Base-by-base conservation (phyloP, 2,888 invertebrate genomes). In the Philonicus albiceps region DNA sequence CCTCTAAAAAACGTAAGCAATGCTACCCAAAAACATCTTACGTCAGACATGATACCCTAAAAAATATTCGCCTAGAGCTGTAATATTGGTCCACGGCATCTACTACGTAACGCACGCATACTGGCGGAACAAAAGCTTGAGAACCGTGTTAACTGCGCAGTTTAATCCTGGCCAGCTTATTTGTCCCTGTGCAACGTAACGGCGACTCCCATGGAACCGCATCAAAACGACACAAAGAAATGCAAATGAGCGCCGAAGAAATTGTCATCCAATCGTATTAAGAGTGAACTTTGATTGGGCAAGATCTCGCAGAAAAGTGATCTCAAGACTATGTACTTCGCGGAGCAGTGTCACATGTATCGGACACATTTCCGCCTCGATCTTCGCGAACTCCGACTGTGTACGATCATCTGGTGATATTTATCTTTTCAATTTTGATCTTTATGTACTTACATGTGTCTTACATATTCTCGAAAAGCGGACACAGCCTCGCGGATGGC, bases 201-300 rank as follows among this genome's bases (percentile, higher is more conserved):
- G 72, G 37, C 64, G 37, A 83, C 83, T 64, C 64, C 83, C 83
- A 64, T 83, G 22, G 22, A 37, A 31, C 34, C 37, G 83, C 22
- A 55, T 49, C 27, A 31, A 53, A 30, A 85, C 74, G 16, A 75
- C 22, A 19, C 75, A 53, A 75, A 49, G 31, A 75, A 85, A 85
- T 75, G 53, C 75, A 85, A 85, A 85, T 75, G 31, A 53, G 34
- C 37, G 27, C 30, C 53, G 19, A 30, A 11, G 53, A 75, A 73
- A 86, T 81, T 86, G 83, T 86, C 83, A 83, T 86, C 86, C 86
- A 86, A 86, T 86, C 86, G 83, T 83, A 86, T 86, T 74, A 37
- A 74, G 73, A 37, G 74, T 34, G 53, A 76, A 74, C 53, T 81
- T 74, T 86, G 86, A 86, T 86, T 86, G 86, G 86, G 81, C 73